Percentiles rank a stretch among this genome's conserved stretches.
Conservation (phyloP, 2,113 vertebrate species). For the Saguinus midas region DNA sequence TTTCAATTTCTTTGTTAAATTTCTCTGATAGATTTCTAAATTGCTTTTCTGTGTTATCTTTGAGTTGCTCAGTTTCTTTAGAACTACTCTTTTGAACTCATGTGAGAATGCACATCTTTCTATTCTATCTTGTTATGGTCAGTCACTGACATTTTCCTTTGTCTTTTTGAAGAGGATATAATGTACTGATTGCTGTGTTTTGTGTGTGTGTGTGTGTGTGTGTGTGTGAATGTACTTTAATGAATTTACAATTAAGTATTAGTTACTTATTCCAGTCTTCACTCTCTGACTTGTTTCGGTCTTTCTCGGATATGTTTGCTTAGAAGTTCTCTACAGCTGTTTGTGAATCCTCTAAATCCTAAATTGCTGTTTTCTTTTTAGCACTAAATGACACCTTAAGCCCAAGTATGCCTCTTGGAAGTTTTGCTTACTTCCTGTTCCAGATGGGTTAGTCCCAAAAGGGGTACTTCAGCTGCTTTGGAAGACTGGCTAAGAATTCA, state of each 20-base stretch:
- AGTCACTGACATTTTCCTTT: neutral
- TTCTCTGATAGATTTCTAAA: neutral
- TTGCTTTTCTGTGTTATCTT: neutral
- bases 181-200: neutral
- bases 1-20: neutral
- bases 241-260: neutral
- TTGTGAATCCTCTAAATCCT: neutral
- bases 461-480: neutral
- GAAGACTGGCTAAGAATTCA: neutral
- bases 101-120: neutral
- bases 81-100: neutral
- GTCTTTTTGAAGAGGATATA: neutral
- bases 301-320: neutral
- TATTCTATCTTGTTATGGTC: neutral
- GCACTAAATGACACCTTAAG: neutral
- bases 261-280: neutral
- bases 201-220: too few species aligned
- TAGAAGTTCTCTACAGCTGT: neutral
- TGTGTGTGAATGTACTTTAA: neutral
- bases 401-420: neutral
- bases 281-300: neutral
- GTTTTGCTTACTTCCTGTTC: neutral
- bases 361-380: neutral
- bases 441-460: neutral
- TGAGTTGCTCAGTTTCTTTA: neutral